Conservation (phyloP, 2,888 invertebrate species). For the Plagiodera versicolora region DNA sequence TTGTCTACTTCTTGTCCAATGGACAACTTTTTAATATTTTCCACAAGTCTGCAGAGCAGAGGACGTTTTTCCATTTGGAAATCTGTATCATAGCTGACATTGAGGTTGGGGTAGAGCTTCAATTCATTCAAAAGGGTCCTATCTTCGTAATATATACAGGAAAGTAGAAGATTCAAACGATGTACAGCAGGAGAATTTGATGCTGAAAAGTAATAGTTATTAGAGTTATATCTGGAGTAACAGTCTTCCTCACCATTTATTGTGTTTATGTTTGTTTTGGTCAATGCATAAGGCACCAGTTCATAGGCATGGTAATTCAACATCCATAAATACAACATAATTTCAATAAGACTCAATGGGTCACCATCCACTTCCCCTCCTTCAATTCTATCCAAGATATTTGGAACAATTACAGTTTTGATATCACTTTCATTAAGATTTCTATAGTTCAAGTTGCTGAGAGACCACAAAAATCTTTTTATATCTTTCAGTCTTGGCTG, state of each 20-base stretch:
- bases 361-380: constrained; percentile 41
- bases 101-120: constrained; percentile 33
- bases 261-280: constrained; percentile 27
- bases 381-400: constrained; percentile 40
- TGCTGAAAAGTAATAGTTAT: constrained; percentile 33
- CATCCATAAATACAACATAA: constrained; percentile 53
- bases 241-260: constrained; percentile 36
- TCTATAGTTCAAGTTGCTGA: constrained; percentile 46
- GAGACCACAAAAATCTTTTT: constrained; percentile 53
- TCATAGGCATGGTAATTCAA: constrained; percentile 46
- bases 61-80: constrained; percentile 47
- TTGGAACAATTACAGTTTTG: constrained; percentile 43
- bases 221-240: constrained; percentile 7
- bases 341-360: constrained; percentile 46
- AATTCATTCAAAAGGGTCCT: constrained; percentile 44
- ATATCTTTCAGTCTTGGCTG: constrained; percentile 53
- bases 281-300: constrained; percentile 44
- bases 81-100: constrained; percentile 33
- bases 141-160: constrained; percentile 52
- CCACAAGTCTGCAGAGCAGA: constrained; percentile 41
- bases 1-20: constrained; percentile 39
- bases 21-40: constrained; percentile 38
- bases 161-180: constrained; percentile 51
- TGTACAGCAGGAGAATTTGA: constrained; percentile 34
- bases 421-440: constrained; percentile 38